Conservation (phyloP, 2,113 vertebrate species). For the Ornithorhynchus anatinus region DNA sequence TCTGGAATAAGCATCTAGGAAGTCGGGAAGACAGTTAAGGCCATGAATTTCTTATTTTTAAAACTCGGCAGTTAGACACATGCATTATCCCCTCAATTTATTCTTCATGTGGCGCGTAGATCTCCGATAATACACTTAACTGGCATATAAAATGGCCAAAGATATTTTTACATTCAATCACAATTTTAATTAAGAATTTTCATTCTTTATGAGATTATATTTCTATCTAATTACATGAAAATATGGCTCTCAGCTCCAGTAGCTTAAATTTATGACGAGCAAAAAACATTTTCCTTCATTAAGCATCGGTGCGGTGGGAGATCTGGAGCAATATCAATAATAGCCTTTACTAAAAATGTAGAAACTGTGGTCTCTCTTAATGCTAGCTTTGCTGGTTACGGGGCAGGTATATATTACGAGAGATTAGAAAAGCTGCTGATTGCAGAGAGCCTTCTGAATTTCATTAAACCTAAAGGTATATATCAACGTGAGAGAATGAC, state of each 20-base stretch:
- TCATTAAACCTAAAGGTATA: slow-evolving; percentile 21
- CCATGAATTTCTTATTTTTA: neutral
- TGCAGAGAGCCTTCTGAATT: slow-evolving; percentile 16
- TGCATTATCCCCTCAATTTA: neutral
- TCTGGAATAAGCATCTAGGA: too few relatives aligned
- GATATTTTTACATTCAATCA: slow-evolving; percentile 41
- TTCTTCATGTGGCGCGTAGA: neutral
- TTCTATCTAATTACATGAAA: slow-evolving; percentile 32
- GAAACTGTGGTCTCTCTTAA: neutral
- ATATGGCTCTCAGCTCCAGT: neutral
- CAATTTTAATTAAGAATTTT: slow-evolving; percentile 33
- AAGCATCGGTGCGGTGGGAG: neutral
- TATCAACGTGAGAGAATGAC: slow-evolving; percentile 30
- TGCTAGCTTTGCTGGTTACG: neutral
- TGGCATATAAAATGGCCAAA: slow-evolving; percentile 5
- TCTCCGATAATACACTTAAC: slow-evolving; percentile 28
- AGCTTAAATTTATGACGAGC: neutral
- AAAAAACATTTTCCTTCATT: neutral
- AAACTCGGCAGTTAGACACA: neutral
- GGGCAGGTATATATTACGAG: neutral
- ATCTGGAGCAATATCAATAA: neutral
- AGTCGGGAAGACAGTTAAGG: too few relatives aligned
- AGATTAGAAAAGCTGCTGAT: slow-evolving; percentile 14
- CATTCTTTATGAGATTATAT: slow-evolving; percentile 30
- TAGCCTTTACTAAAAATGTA: slow-evolving; percentile 2